Evolutionary conservation across 2,113 vertebrate species (phyloP).

Genomic region (Gobiocypris rarus): DNA sequence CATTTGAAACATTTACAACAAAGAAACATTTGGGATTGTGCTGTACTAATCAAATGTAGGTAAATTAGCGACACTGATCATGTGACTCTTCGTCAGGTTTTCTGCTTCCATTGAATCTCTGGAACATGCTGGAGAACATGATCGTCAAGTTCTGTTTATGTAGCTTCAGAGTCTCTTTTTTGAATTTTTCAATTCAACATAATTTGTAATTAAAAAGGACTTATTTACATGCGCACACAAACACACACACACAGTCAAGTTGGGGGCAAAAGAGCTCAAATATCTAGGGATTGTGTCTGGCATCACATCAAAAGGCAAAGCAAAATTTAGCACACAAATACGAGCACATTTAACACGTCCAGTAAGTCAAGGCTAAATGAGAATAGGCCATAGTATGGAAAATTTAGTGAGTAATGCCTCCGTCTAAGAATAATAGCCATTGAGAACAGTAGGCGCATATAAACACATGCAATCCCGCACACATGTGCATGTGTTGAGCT

Average conservation of each 20-base stretch:
- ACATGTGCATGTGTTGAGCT: conserved; percentile 50
- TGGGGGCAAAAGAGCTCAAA: conserved; percentile 65
- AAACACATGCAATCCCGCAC: conserved; percentile 34
- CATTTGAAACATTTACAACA: not conserved
- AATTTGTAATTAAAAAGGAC: not conserved
- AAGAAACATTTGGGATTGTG: not conserved
- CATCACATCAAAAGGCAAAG: conserved; percentile 70
- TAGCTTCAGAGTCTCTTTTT: too few species aligned
- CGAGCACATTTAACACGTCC: conserved; percentile 44
- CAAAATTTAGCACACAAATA: conserved; percentile 54
- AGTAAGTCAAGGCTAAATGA: conserved; percentile 50
- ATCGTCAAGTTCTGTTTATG: too few species aligned
- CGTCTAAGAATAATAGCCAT: conserved; percentile 51
- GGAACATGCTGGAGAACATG: not conserved
- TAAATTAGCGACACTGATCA: not conserved
- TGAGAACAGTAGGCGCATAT: conserved; percentile 38
- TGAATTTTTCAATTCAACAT: not conserved
- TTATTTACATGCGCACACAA: conserved; percentile 10
- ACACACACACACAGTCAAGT: conserved; percentile 45
- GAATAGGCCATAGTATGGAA: conserved; percentile 52
- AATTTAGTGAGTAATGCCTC: conserved; percentile 46
- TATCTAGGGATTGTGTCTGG: conserved; percentile 65
- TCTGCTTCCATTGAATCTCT: not conserved
- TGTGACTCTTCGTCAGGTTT: not conserved
- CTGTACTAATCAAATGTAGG: not conserved